phyloP scores from a whole-genome alignment of 1,140 invertebrate genomes.

The Anadara kagoshimensis region DNA sequence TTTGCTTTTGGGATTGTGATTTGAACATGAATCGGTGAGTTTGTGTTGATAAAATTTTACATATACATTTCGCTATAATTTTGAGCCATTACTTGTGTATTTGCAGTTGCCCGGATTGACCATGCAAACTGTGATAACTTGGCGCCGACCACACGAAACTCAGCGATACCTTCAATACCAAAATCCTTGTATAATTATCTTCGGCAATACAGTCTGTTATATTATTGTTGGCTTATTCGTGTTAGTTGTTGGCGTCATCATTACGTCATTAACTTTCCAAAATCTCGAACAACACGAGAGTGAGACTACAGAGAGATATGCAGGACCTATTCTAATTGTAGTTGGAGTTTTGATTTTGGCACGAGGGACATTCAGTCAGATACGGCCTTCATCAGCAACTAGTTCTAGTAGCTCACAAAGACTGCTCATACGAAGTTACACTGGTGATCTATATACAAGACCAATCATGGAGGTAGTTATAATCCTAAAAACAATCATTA shows the following conservation, averaged over 20 bases:
- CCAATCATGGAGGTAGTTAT: constrained; percentile 17
- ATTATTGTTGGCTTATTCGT: constrained; percentile 59
- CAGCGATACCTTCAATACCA: constrained; percentile 43
- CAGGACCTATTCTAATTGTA: constrained; percentile 61
- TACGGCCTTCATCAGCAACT: constrained; percentile 7
- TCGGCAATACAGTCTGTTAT: constrained; percentile 63
- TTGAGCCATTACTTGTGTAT: no score
- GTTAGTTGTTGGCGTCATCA: constrained; percentile 64
- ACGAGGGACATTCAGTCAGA: constrained; percentile 56
- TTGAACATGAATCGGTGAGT: no score
- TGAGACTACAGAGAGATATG: constrained; percentile 57
- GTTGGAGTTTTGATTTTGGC: constrained; percentile 60
- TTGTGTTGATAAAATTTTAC: no score
- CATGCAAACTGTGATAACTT: constrained; percentile 60
- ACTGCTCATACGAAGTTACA: not conserved
- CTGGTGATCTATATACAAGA: constrained; percentile 1
- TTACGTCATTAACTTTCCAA: constrained; percentile 65
- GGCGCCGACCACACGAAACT: constrained; percentile 50
- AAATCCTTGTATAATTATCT: constrained; percentile 58
- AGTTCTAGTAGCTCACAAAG: constrained; percentile 3
- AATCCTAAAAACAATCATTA: no score
- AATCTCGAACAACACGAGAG: constrained; percentile 51
- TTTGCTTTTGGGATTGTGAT: no score
- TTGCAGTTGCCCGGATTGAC: no score
- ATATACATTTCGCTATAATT: no score